Evolutionary conservation across 2,888 invertebrate genomes (phyloP), one percentile per base, ranked within the genome.

Genomic region (Eledona agricola): DNA sequence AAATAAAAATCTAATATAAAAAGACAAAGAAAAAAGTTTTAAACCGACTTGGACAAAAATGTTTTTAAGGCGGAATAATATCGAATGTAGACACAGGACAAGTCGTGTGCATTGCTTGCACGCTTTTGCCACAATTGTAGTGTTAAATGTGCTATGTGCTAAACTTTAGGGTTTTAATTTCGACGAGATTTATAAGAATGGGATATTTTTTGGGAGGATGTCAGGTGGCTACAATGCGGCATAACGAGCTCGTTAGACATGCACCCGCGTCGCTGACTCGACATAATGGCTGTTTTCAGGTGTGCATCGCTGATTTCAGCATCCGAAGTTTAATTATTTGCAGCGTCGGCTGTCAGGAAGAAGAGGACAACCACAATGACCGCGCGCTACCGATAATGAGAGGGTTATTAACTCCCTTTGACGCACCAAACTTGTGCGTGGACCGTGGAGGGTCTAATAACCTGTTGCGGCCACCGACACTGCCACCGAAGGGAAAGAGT

Each of bases 381-480:
- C 59, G 35, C 55, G 55, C 54, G 32, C 20, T 25, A 45, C 37
- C 28, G 50, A 47, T 62, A 63, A 62, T 59, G 61, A 45, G 54
- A 59, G 59, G 60, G 57, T 64, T 62, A 64, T 64, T 62, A 60
- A 63, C 59, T 62, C 62, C 55, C 60, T 64, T 62, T 64, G 64
- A 54, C 60, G 57, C 59, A 59, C 55, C 55, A 50, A 55, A 55
- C 58, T 56, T 40, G 52, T 57, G 56, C 58, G 57, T 59, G 46
- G 51, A 58, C 46, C 49, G 51, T 50, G 40, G 54, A 57, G 55
- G 43, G 55, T 45, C 49, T 58, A 47, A 57, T 60, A 58, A 63
- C 61, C 62, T 62, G 63, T 61, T 59, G 63, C 55, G 51, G 34
- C 34, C 10, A 38, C 47, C n/a, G n/a, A n/a, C n/a, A n/a, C n/a